These are phyloP conservation scores for Drosophila diplacantha DNA, from an alignment of 2,888 invertebrate species.

Conservation along the genomic window DNA sequence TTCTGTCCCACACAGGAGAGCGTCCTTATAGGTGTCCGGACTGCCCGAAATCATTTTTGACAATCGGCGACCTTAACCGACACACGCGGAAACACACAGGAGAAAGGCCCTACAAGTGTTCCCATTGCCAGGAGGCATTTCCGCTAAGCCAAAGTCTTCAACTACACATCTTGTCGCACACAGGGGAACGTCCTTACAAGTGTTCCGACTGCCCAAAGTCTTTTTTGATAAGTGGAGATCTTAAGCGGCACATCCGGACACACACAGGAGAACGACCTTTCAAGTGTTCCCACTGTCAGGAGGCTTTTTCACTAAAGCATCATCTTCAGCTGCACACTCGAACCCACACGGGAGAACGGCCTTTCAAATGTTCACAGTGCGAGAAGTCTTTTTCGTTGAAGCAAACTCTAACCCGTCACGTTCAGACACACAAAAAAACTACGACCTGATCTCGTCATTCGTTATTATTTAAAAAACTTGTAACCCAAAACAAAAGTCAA, in stretches of 20 bases:
- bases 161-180: not conserved
- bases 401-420: not conserved
- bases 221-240: conserved; percentile 1
- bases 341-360: conserved; percentile 4
- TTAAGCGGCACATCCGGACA: not conserved
- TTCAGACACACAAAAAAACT: not conserved
- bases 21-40: conserved; percentile 2
- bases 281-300: not conserved
- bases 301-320: not conserved
- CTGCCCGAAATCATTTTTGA: conserved; percentile 3
- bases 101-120: conserved; percentile 6
- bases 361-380: not conserved
- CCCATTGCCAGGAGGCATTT: conserved; percentile 1
- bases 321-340: conserved; percentile 2
- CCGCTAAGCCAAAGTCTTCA: conserved; percentile 1
- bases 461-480: not conserved
- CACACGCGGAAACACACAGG: not conserved
- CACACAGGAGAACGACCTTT: conserved; percentile 9
- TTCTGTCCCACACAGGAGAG: conserved; percentile 7
- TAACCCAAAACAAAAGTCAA: too few relatives aligned
- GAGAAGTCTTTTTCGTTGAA: conserved; percentile 1
- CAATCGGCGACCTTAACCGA: conserved; percentile 3
- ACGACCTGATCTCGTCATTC: not conserved
- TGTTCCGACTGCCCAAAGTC: conserved; percentile 4
- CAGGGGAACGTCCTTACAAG: conserved; percentile 1